phyloP scores from a whole-genome alignment of 53 echinoderm and acorn worm species.

The Stichopus horrens region DNA sequence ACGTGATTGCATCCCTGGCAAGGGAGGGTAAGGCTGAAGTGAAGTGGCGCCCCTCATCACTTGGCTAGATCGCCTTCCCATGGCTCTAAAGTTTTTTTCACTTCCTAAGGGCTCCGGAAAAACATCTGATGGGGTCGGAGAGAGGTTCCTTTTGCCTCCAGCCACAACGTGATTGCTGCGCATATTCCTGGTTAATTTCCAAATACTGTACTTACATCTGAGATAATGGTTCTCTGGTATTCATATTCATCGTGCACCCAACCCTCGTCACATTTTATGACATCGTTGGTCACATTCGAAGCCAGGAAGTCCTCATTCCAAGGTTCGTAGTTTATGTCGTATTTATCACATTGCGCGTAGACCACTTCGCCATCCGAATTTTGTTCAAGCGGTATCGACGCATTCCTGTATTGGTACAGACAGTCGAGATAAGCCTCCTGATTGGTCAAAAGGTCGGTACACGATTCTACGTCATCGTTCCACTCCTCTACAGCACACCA shows the following conservation, averaged over 20 bases:
- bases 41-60: no score
- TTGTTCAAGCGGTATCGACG: conserved; percentile 18
- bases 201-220: conserved; percentile 53
- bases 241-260: conserved; percentile 74
- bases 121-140: no score
- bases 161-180: no score
- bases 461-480: not conserved
- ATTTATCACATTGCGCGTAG: conserved; percentile 19
- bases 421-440: conserved; percentile 3
- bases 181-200: no score
- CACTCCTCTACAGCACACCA: conserved; percentile 35
- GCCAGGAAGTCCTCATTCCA: conserved; percentile 2
- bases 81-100: no score
- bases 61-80: no score
- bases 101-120: no score
- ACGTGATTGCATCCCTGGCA: no score
- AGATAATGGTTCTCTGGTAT: conserved; percentile 65
- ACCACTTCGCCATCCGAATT: not conserved
- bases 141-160: no score
- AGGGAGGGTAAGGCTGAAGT: no score
- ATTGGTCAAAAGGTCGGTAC: conserved; percentile 1
- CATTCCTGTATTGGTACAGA: conserved; percentile 23
- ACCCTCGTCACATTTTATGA: conserved; percentile 57
- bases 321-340: not conserved
- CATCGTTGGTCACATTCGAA: not conserved